Base-by-base conservation (phyloP, 2,113 vertebrate species). In the Larimichthys polyactis region DNA sequence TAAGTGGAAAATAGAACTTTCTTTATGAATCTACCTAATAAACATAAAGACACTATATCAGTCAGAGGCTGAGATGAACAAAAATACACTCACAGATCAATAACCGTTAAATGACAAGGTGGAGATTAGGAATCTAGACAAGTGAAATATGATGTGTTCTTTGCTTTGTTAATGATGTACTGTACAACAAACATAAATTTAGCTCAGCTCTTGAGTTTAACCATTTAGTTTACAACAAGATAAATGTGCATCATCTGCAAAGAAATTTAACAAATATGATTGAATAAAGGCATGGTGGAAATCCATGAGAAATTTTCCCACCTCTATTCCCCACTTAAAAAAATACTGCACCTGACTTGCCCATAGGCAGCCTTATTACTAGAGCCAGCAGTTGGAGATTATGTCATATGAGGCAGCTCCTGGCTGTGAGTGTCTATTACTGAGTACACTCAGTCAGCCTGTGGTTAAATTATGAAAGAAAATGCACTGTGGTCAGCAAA, bases 401-500 rank as follows among this genome's bases (percentile, higher is more conserved):
- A 7, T 71, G 65, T 74, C 29, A 68, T 36, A 51, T 60, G 40
- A 40, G 51, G 0, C 36, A 17, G 8, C 7, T 77, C 11, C 11
- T 22, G 16, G 44, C 29, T 44, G 51, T 52, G 55, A 57, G 43
- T 36, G 29, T 60, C 17, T 3, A 0, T 72, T 44, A 60, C 52
- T 64, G 32, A 55, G 67, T 49, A 29, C 55, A 51, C 22, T 76
- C 63, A 40, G 68, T 71, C 60, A 77, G 0, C 60, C 52, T 74
- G n/a, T 81, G 75, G 60, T 81, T 80, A 76, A 60, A 75, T 71
- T 51, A 10, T 60, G 51, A 71, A 57, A 62, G 73, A 49, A 73
- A 62, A 46, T 52, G 44, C 29, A 64, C 46, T 76, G 80, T 52
- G 62, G 76, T 89, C 87, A 91, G 89, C 89, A 91, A 58, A 87